Evolutionary conservation across 2,888 invertebrate species (phyloP).

Genomic region (Lapara coniferarum): DNA sequence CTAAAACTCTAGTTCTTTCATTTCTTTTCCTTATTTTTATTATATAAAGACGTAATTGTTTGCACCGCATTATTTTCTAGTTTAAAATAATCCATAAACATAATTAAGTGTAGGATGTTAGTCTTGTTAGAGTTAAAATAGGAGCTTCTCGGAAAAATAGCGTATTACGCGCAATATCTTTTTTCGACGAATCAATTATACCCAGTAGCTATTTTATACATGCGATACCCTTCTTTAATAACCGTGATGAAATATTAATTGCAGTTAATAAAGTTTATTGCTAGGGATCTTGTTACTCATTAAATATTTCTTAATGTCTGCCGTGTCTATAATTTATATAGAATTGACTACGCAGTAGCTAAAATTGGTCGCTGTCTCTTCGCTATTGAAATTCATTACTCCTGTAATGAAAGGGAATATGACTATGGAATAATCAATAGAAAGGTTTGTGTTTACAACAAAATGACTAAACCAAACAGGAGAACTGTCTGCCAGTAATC

Average conservation of each 20-base stretch:
- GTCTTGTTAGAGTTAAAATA: slow-evolving; percentile 17
- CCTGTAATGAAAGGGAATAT: no score
- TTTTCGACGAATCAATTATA: slow-evolving; percentile 10
- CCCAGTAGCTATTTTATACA: background rate
- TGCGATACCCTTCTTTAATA: slow-evolving; percentile 11
- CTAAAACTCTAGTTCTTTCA: no score
- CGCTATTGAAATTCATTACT: no score
- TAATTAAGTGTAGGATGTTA: background rate
- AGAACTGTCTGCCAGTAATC: no score
- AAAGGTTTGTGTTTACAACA: no score
- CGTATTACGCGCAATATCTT: background rate
- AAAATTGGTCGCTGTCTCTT: background rate
- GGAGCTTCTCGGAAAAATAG: background rate
- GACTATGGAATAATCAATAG: no score
- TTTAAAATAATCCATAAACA: slow-evolving; percentile 2
- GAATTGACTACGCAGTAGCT: background rate
- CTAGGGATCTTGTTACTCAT: no score
- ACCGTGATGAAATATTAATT: slow-evolving; percentile 5
- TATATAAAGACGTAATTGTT: no score
- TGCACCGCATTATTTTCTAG: background rate
- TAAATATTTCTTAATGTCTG: no score
- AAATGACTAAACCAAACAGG: no score
- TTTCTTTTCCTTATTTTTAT: no score
- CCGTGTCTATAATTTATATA: no score
- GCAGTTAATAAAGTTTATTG: slow-evolving; percentile 11